Conservation (phyloP, 92 coral and sea anemone genomes). For the Epizoanthus rinbou region DNA sequence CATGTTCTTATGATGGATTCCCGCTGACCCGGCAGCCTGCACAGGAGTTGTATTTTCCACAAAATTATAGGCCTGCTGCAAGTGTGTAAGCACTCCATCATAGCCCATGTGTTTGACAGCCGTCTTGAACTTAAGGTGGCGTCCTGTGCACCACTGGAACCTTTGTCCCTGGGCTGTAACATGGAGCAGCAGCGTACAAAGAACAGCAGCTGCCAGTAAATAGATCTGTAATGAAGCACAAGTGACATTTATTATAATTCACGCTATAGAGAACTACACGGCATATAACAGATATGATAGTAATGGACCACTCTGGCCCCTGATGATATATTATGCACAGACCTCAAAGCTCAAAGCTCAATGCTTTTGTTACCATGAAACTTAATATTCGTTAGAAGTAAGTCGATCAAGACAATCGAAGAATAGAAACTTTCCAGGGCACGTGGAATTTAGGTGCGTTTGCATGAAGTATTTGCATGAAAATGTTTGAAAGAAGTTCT, state of each 20-base stretch:
- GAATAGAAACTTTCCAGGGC: too few relatives aligned
- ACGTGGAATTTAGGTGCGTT: too few relatives aligned
- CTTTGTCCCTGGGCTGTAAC: background rate
- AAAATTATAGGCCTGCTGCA: background rate
- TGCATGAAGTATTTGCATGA: too few relatives aligned
- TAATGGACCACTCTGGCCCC: too few relatives aligned
- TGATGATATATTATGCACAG: too few relatives aligned
- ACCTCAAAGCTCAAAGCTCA: too few relatives aligned
- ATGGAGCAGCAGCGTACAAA: background rate
- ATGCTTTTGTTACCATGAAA: too few relatives aligned
- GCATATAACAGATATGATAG: too few relatives aligned
- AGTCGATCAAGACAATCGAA: too few relatives aligned
- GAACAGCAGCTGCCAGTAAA: background rate
- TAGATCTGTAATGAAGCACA: background rate
- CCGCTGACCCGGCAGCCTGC: background rate
- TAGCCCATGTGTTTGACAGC: background rate
- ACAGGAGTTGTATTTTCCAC: background rate
- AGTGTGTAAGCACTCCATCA: conserved; percentile 3
- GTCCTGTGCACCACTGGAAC: background rate
- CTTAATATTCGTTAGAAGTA: too few relatives aligned
- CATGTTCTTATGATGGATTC: background rate
- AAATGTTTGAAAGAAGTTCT: too few relatives aligned
- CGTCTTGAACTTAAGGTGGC: background rate
- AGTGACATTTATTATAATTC: background rate
- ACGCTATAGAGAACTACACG: background rate